phyloP scores from a whole-genome alignment of 2,113 vertebrate genomes.

The Emberiza fucata region DNA sequence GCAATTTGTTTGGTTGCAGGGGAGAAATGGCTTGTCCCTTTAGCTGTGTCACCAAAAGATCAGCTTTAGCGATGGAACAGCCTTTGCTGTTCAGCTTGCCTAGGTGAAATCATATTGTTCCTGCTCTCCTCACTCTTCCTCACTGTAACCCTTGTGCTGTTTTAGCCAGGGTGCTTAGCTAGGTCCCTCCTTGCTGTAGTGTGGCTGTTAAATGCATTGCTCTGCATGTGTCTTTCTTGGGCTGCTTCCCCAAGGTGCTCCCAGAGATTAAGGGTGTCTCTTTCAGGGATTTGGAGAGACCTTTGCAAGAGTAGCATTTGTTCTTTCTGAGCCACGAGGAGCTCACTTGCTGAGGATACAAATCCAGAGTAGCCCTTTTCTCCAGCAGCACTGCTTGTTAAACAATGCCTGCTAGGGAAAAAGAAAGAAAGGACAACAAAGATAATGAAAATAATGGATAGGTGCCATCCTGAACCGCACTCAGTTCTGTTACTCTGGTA shows the following conservation, averaged over 20 bases:
- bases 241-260: not conserved
- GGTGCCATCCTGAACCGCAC: not conserved
- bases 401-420: not conserved
- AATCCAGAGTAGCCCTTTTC: not conserved
- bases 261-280: not conserved
- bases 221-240: not conserved
- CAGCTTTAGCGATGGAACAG: not conserved
- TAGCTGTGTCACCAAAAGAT: not conserved
- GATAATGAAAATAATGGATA: not conserved
- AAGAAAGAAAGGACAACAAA: not conserved
- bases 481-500: not conserved
- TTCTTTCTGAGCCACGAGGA: not conserved
- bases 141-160: not conserved
- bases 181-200: not conserved
- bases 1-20: not conserved
- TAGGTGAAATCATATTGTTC: not conserved
- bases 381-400: not conserved
- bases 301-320: not conserved
- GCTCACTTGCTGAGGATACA: accelerated
- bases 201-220: not conserved
- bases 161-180: not conserved
- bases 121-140: not conserved
- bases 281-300: not conserved
- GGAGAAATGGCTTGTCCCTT: not conserved
- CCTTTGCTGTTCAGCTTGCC: not conserved